Conservation (phyloP, 2,797 vertebrate genomes). For the Tragelaphus eurycerus region DNA sequence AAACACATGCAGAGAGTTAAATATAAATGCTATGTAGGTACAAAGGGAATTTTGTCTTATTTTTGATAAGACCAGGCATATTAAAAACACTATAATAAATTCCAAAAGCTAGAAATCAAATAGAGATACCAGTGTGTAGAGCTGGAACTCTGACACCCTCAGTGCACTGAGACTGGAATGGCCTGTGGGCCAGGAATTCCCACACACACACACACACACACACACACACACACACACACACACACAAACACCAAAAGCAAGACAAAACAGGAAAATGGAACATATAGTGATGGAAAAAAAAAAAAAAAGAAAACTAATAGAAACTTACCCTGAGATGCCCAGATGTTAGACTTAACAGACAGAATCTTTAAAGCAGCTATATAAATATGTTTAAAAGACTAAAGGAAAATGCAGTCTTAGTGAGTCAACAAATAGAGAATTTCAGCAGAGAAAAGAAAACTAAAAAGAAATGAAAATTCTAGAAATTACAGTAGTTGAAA, state of each 20-base stretch:
- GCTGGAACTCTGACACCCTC: neutral
- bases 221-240: neutral
- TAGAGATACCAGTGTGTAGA: neutral
- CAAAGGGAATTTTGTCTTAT: neutral
- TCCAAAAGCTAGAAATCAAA: neutral
- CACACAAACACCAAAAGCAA: neutral
- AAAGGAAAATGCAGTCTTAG: neutral
- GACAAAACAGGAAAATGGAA: neutral
- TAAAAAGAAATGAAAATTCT: neutral
- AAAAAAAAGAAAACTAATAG: neutral
- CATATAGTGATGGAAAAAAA: neutral
- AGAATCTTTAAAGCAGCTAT: neutral
- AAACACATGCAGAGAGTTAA: neutral
- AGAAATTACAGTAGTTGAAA: neutral
- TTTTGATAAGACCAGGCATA: neutral
- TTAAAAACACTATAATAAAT: neutral
- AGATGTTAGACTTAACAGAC: neutral
- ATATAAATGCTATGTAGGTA: neutral
- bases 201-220: neutral
- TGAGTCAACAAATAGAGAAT: neutral
- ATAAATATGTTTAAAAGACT: neutral
- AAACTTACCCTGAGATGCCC: neutral
- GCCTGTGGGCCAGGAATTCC: neutral
- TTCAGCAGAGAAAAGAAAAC: neutral
- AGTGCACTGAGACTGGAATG: neutral